Evolutionary conservation across 1,140 invertebrate species (phyloP).

Genomic region (Philopotamus ludificatus): DNA sequence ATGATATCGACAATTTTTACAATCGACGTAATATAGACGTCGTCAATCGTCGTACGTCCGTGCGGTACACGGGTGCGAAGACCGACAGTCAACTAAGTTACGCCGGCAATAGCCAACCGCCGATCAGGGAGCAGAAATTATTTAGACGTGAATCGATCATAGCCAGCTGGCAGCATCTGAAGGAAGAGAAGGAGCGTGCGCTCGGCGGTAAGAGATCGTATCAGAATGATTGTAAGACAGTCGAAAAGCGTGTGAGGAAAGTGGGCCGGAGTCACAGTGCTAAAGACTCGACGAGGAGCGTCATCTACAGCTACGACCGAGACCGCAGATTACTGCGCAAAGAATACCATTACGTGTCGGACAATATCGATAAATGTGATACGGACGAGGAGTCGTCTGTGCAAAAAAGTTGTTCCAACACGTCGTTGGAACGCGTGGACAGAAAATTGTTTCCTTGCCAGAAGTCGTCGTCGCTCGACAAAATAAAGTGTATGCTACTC

Average conservation of each 20-base stretch:
- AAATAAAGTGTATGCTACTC: conserved; percentile 35
- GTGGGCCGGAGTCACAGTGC: conserved; percentile 32
- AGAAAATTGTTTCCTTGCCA: conserved; percentile 18
- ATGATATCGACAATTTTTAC: conserved; percentile 28
- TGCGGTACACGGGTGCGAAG: conserved; percentile 30
- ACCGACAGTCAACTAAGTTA: conserved; percentile 34
- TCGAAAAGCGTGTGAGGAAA: neutral
- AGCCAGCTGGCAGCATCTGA: conserved; percentile 38
- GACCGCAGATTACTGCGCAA: conserved; percentile 25
- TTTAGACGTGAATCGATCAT: conserved; percentile 37
- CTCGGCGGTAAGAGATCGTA: conserved; percentile 19
- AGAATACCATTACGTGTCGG: conserved; percentile 23
- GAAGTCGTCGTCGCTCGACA: conserved; percentile 35
- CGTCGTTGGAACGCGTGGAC: conserved; percentile 10
- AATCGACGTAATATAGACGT: neutral
- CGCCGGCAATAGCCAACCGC: neutral
- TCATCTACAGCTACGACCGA: conserved; percentile 34
- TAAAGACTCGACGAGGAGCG: conserved; percentile 30
- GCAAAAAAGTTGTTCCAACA: conserved; percentile 5
- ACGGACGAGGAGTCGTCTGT: conserved; percentile 8
- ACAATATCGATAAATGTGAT: neutral
- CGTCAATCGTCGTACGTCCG: conserved; percentile 14
- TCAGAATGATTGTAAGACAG: neutral
- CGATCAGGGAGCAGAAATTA: conserved; percentile 15
- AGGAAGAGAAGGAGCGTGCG: conserved; percentile 31